phyloP scores from a whole-genome alignment of 2,797 vertebrate genomes.

The Crocodylus rhombifer region DNA sequence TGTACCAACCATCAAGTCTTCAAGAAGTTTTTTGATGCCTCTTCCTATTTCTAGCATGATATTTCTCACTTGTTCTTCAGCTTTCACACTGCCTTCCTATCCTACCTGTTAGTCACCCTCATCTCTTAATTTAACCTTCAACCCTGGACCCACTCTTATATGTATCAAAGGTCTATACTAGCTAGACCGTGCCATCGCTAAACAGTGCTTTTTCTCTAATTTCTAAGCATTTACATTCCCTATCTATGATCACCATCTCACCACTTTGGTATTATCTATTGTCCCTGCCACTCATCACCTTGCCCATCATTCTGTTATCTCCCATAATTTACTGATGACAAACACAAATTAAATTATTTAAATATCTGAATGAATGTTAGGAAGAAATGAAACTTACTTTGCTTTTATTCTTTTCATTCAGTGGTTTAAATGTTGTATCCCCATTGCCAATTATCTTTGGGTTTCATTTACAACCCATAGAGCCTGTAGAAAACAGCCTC shows the following conservation, averaged over 20 bases:
- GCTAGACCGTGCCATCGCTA: background rate
- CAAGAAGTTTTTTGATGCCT: background rate
- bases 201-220: background rate
- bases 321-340: no score
- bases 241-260: background rate
- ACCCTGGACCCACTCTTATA: background rate
- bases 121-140: background rate
- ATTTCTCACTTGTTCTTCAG: no score
- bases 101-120: background rate
- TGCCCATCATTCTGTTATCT: no score
- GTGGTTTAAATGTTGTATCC: no score
- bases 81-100: background rate
- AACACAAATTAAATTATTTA: no score
- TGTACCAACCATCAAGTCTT: background rate
- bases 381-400: no score
- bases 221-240: background rate
- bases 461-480: no score
- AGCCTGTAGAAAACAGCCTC: background rate
- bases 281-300: no score
- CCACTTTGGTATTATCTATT: no score
- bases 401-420: no score
- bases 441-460: no score
- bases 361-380: no score
- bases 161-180: background rate
- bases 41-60: background rate